Evolutionary conservation across 1,140 invertebrate species (phyloP).

Genomic region (Diabrotica undecimpunctata): DNA sequence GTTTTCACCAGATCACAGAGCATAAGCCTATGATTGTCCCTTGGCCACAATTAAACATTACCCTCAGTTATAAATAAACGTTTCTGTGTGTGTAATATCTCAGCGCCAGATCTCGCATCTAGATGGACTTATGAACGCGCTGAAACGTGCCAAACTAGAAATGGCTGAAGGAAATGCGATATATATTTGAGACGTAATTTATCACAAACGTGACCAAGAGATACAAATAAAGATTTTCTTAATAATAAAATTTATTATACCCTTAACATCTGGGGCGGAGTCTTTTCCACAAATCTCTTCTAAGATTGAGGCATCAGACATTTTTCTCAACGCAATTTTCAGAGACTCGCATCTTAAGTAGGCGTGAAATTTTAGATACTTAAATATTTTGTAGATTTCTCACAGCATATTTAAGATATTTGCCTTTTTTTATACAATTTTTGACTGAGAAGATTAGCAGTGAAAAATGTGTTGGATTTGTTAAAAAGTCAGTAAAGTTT

Average conservation of each 20-base stretch:
- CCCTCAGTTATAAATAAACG: too few species aligned
- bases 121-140: conserved; percentile 6
- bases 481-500: too few species aligned
- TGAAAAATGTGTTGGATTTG: too few species aligned
- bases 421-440: too few species aligned
- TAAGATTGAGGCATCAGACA: background rate
- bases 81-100: background rate
- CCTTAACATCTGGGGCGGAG: background rate
- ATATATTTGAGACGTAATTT: conserved; percentile 16
- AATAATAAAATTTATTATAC: conserved; percentile 18
- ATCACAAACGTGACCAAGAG: conserved; percentile 26
- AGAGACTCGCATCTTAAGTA: too few species aligned
- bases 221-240: conserved; percentile 27
- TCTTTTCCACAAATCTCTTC: background rate
- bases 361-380: too few species aligned
- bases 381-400: too few species aligned
- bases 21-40: too few species aligned
- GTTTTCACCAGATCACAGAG: too few species aligned
- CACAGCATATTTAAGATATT: too few species aligned
- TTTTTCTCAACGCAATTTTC: conserved; percentile 11
- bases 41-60: too few species aligned
- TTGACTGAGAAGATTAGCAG: too few species aligned
- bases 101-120: background rate
- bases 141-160: conserved; percentile 10
- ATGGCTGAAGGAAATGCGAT: conserved; percentile 12